phyloP scores from a whole-genome alignment of 1,140 invertebrate genomes.

The Macrobrachium rosenbergii region DNA sequence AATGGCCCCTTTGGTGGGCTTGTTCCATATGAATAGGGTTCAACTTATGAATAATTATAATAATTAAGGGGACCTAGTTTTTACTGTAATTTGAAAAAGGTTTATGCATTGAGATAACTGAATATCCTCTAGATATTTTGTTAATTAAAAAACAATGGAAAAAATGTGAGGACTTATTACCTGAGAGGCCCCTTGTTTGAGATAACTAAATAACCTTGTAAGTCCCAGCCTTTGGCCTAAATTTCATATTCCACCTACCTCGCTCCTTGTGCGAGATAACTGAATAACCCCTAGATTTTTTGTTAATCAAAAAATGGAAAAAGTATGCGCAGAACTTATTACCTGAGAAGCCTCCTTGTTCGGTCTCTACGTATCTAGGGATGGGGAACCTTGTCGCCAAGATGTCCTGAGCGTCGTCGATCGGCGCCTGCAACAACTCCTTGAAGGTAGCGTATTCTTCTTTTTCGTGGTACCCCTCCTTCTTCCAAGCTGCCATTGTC shows the following conservation, averaged over 20 bases:
- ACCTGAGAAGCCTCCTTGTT: constrained; percentile 95
- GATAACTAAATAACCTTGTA: too few species aligned
- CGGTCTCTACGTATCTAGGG: constrained; percentile 98
- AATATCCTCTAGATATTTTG: neutral
- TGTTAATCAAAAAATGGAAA: neutral
- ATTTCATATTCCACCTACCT: too few species aligned
- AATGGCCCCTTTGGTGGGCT: too few species aligned
- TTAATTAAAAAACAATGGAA: neutral
- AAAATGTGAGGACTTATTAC: neutral
- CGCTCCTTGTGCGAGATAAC: constrained; percentile 84
- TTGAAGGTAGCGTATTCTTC: constrained; percentile 98
- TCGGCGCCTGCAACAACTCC: constrained; percentile 94
- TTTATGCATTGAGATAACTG: too few species aligned
- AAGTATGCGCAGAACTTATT: constrained; percentile 18
- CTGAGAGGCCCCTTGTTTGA: constrained; percentile 83
- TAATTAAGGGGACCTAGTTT: too few species aligned
- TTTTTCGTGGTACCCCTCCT: constrained; percentile 94
- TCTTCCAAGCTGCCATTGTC: constrained; percentile 98
- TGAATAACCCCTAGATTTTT: too few species aligned
- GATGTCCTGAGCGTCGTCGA: constrained; percentile 98
- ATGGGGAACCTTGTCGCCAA: constrained; percentile 96
- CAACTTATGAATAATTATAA: too few species aligned
- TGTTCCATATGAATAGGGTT: too few species aligned
- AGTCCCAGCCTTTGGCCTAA: too few species aligned
- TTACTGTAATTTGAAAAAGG: too few species aligned